Percentiles rank a stretch among this genome's conserved stretches.
Evolutionary conservation across 1,140 invertebrate species (phyloP).

Genomic region (Heliconius melpomene): DNA sequence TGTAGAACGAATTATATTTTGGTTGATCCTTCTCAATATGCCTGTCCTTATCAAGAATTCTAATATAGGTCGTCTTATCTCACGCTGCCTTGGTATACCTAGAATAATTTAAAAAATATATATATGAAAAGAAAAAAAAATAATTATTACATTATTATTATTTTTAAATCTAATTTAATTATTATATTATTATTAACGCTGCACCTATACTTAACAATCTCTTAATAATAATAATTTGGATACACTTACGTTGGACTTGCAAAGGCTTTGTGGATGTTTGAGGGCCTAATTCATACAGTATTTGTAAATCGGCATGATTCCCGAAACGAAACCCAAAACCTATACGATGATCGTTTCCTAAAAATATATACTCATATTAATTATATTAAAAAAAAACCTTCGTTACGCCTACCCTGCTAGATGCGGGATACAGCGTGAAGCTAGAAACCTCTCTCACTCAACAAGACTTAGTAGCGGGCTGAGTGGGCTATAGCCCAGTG

Average conservation of each 20-base stretch:
- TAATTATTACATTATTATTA: no score
- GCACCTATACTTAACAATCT: no score
- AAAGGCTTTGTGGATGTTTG: constrained; percentile 86
- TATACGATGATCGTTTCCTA: constrained; percentile 86
- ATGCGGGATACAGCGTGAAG: no score
- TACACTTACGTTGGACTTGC: constrained; percentile 46
- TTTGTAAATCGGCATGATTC: constrained; percentile 90
- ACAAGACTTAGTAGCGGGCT: no score
- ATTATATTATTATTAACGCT: no score
- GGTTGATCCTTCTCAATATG: constrained; percentile 29
- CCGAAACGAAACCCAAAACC: constrained; percentile 90
- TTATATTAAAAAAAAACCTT: neutral
- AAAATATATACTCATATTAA: constrained; percentile 1
- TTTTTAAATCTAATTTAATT: no score
- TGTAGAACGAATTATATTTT: constrained; percentile 20
- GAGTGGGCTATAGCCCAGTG: no score
- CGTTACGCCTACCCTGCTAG: no score
- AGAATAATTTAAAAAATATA: neutral
- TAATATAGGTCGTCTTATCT: constrained; percentile 49
- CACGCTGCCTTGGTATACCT: constrained; percentile 31
- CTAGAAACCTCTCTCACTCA: no score
- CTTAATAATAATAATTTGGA: no score
- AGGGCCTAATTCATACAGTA: constrained; percentile 88
- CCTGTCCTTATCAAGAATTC: constrained; percentile 44
- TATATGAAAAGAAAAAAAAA: neutral